phyloP scores from a whole-genome alignment of 1,140 invertebrate species.

The Leguminivora glycinivorella region DNA sequence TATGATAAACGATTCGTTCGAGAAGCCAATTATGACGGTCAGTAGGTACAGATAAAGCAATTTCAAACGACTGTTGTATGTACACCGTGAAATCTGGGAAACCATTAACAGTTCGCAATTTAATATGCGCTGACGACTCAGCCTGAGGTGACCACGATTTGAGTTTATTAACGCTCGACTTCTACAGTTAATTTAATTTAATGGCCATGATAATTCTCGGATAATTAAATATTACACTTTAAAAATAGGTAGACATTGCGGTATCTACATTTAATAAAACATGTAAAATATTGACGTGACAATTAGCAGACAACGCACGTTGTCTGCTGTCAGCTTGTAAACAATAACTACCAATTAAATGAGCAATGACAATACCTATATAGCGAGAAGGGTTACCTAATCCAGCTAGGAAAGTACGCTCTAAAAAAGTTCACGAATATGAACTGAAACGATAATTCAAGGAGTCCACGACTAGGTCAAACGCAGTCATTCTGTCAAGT shows the following conservation, averaged over 20 bases:
- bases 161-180: neutral
- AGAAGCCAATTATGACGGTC: slow-evolving; percentile 52
- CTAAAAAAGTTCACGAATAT: too few species aligned
- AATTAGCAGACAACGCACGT: too few species aligned
- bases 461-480: too few species aligned
- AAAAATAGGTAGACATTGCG: too few species aligned
- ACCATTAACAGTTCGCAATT: slow-evolving; percentile 52
- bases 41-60: slow-evolving; percentile 47
- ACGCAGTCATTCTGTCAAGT: too few species aligned
- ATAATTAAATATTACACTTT: too few species aligned
- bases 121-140: slow-evolving; percentile 29
- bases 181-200: neutral
- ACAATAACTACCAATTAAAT: too few species aligned
- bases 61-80: slow-evolving; percentile 38
- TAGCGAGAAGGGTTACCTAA: too few species aligned
- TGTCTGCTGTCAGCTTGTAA: too few species aligned
- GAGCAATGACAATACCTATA: too few species aligned
- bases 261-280: neutral
- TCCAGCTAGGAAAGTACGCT: too few species aligned
- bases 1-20: slow-evolving; percentile 68
- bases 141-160: neutral
- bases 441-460: too few species aligned
- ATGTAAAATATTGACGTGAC: neutral
- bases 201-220: neutral
- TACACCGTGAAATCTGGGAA: slow-evolving; percentile 45